Base-by-base conservation (phyloP, 2,888 invertebrate genomes). In the Abrostola tripartita region DNA sequence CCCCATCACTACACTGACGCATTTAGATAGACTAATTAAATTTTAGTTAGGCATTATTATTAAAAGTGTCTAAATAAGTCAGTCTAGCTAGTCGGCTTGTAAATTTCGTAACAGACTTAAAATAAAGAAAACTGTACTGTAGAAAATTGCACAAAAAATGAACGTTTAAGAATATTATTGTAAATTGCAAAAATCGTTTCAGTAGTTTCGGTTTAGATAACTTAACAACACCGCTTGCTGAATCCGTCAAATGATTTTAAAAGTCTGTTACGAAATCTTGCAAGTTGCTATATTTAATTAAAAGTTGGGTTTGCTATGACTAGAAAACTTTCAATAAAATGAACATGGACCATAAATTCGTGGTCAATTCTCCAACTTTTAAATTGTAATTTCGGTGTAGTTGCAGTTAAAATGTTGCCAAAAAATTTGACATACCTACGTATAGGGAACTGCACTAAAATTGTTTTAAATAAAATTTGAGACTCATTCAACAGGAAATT, bases 31-130 rank as follows among this genome's bases (percentile, higher is more conserved):
- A 74, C 79, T 52, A 59, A 73, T 61, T 58, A 61, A 67, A 71
- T 72, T 74, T 81, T 80, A 79, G 78, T 78, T 81, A 81, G 76
- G 71, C 61, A 61, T 71, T 65, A 61, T 53, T 54, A 42, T 56
- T 47, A 47, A 54, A 63, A 50, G 9, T 67, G 69, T 78, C 76
- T 73, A 72, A 74, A 71, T 59, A 71, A 74, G 72, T 79, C 63
- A 78, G 78, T 76, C 71, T 78, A 78, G 72, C 70, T 69, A 60
- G 51, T 12, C 0, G 11, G 47, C 63, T 65, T 54, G 51, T 59
- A 65, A 59, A 67, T 68, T 47, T 63, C 67, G 70, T 76, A 64
- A 65, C 76, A 61, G 44, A 44, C 6, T 55, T 44, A 12, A 6
- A 11, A 42, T 0, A 24, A 52, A 55, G 9, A 4, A 38, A 49